A percentile compares a stretch with the other conserved stretches of the same genome.
Evolutionary conservation across 2,113 vertebrate genomes (phyloP).

Genomic region (Stegostoma tigrinum): DNA sequence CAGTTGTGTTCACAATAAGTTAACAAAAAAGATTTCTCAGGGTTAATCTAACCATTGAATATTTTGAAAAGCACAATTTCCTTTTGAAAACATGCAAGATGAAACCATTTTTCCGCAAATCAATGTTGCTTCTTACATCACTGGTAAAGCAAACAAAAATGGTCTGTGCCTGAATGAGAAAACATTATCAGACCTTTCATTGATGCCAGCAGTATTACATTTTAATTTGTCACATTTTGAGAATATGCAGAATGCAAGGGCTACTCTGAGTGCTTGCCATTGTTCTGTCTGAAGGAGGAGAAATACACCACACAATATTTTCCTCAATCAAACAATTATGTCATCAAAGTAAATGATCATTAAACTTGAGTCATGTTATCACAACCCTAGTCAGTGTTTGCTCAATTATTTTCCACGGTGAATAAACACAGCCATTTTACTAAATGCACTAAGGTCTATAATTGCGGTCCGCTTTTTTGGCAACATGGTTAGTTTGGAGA

Average conservation of each 20-base stretch:
- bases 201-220: not conserved
- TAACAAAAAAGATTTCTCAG: not conserved
- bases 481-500: not conserved
- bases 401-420: not conserved
- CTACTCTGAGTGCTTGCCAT: not conserved
- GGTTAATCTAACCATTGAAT: not conserved
- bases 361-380: not conserved
- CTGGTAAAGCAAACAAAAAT: not conserved
- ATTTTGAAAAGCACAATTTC: not conserved
- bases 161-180: not conserved
- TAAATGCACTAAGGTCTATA: not conserved
- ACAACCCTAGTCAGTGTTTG: not conserved
- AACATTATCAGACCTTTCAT: not conserved
- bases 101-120: not conserved
- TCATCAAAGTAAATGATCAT: not conserved
- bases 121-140: not conserved
- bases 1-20: not conserved
- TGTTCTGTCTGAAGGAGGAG: not conserved
- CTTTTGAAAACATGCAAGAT: constrained; percentile 25
- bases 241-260: not conserved
- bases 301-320: not conserved
- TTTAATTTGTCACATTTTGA: constrained; percentile 27
- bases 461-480: not conserved
- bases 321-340: not conserved
- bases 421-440: not conserved